phyloP scores from a whole-genome alignment of 2,113 vertebrate species.

The Saguinus imperator region DNA sequence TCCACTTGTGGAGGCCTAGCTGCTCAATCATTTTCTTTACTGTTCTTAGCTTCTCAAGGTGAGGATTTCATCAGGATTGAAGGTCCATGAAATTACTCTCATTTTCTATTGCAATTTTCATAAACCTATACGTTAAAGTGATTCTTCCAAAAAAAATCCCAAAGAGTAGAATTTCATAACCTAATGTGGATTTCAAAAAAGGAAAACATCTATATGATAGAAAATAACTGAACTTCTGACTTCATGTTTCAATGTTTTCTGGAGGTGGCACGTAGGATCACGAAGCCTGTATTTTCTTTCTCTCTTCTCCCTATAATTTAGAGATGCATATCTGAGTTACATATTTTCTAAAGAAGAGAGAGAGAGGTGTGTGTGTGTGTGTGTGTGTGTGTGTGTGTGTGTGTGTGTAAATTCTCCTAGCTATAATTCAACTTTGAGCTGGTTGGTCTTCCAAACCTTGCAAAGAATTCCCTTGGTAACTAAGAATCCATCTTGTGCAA shows the following conservation, averaged over 20 bases:
- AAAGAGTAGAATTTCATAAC: background rate
- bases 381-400: fast-evolving
- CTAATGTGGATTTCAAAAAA: background rate
- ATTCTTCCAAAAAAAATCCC: background rate
- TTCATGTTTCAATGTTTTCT: slow-evolving; percentile 9
- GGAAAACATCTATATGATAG: background rate
- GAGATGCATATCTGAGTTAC: background rate
- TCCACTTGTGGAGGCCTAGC: slow-evolving; percentile 48
- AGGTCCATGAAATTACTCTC: background rate
- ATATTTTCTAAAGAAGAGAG: background rate
- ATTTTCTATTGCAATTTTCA: background rate
- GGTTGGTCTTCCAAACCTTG: background rate
- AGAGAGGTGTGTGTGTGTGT: too few relatives aligned
- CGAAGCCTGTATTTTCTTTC: background rate
- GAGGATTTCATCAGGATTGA: slow-evolving; percentile 49
- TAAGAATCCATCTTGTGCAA: slow-evolving; percentile 30
- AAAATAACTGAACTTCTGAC: background rate
- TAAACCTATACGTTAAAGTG: background rate
- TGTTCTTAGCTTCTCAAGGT: slow-evolving; percentile 67
- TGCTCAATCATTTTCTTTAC: slow-evolving; percentile 38
- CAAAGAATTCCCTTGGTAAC: slow-evolving; percentile 6
- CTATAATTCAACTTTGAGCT: background rate
- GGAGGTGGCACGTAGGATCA: background rate
- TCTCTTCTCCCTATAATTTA: background rate
- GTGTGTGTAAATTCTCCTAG: background rate